phyloP scores from a whole-genome alignment of 2,888 invertebrate genomes.

The Merodon equestris region DNA sequence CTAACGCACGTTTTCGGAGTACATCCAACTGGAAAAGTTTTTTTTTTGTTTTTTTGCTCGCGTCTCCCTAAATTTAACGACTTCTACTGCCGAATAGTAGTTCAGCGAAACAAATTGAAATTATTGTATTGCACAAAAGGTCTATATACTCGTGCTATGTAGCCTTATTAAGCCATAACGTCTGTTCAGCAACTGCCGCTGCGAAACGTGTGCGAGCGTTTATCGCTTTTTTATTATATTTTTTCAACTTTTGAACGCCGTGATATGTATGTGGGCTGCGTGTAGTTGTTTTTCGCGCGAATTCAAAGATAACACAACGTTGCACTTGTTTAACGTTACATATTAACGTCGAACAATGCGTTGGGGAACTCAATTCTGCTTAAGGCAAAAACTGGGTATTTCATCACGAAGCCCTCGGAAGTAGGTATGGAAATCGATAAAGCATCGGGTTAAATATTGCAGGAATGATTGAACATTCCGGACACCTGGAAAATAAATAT shows the following conservation, averaged over 20 bases:
- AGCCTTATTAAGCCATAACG: neutral
- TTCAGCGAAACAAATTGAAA: too few species aligned
- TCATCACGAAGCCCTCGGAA: neutral
- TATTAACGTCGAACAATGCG: slow-evolving; percentile 37
- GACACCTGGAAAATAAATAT: slow-evolving; percentile 28
- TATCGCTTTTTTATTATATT: slow-evolving; percentile 40
- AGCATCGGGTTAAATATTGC: slow-evolving; percentile 23
- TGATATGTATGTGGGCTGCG: neutral
- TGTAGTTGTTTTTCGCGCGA: neutral
- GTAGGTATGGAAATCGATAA: slow-evolving; percentile 31
- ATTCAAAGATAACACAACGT: neutral
- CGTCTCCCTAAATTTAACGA: too few species aligned
- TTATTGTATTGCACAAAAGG: too few species aligned
- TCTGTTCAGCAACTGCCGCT: too few species aligned
- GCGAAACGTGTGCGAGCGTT: slow-evolving; percentile 8
- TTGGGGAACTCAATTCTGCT: slow-evolving; percentile 18
- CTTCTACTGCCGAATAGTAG: too few species aligned
- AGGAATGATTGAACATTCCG: slow-evolving; percentile 23
- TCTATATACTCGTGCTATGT: too few species aligned
- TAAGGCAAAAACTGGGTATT: slow-evolving; percentile 9
- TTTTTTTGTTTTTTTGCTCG: too few species aligned
- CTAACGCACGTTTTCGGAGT: too few species aligned
- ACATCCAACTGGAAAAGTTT: too few species aligned
- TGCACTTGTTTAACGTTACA: slow-evolving; percentile 35
- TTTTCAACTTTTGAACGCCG: too few species aligned